A percentile compares a stretch with the other conserved stretches of the same genome.
Evolutionary conservation across 2,797 vertebrate genomes (phyloP).

Genomic region (Alosa sapidissima): DNA sequence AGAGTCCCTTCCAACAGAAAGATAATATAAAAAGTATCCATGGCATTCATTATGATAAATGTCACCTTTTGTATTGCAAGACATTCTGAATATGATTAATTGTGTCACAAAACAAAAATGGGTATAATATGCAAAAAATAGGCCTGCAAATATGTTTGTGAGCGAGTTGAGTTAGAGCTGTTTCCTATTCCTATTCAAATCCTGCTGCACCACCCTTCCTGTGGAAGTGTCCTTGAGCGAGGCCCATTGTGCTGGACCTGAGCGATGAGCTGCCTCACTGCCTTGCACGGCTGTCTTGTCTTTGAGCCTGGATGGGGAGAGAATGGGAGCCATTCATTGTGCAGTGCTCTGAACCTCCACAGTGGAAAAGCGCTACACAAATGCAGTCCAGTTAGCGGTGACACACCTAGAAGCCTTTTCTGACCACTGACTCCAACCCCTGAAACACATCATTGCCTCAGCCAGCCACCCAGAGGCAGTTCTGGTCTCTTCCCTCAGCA

Average conservation of each 20-base stretch:
- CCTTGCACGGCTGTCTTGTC: not conserved
- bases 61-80: too few species aligned
- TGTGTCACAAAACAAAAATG: too few species aligned
- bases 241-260: not conserved
- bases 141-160: too few species aligned
- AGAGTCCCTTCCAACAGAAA: too few species aligned
- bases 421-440: not conserved
- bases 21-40: too few species aligned
- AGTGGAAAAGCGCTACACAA: not conserved
- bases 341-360: not conserved
- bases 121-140: too few species aligned
- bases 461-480: not conserved
- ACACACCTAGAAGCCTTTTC: not conserved
- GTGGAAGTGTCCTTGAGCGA: constrained; percentile 11
- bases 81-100: too few species aligned
- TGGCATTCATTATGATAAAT: too few species aligned
- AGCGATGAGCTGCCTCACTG: not conserved
- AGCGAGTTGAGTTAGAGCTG: not conserved
- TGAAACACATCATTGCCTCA: not conserved
- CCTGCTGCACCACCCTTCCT: not conserved
- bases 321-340: constrained; percentile 4
- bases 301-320: not conserved
- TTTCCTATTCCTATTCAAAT: not conserved
- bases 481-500: not conserved
- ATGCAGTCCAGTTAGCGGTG: not conserved